Conservation (phyloP, 2,888 invertebrate species). For the Agrochola circellaris region DNA sequence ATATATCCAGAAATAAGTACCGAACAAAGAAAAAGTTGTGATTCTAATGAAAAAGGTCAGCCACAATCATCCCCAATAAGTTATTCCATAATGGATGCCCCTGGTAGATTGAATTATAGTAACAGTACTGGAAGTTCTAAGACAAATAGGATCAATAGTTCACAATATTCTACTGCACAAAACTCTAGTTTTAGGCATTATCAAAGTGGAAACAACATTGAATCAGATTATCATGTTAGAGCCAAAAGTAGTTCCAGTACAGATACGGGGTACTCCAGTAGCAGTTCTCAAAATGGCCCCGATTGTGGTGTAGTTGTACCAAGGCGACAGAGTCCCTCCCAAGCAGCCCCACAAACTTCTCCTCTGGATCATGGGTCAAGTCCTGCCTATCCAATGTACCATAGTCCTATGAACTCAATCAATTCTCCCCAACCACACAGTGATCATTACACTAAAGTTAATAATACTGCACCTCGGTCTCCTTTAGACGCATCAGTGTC, state of each 20-base stretch:
- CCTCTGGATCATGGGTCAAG: constrained; percentile 94
- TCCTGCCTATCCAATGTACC: constrained; percentile 96
- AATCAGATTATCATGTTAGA: constrained; percentile 91
- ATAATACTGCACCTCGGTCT: constrained; percentile 92
- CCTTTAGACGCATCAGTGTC: constrained; percentile 93
- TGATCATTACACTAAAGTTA: constrained; percentile 88
- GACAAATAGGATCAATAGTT: constrained; percentile 86
- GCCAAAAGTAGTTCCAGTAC: constrained; percentile 92
- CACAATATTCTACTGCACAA: constrained; percentile 89
- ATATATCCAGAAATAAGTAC: constrained; percentile 93
- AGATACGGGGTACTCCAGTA: constrained; percentile 92
- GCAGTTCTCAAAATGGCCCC: constrained; percentile 92
- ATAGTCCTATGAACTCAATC: constrained; percentile 95
- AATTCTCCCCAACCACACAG: constrained; percentile 93
- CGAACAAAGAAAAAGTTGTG: constrained; percentile 91
- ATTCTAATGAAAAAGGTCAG: constrained; percentile 87
- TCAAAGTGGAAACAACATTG: constrained; percentile 91
- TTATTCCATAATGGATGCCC: constrained; percentile 94
- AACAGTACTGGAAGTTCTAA: constrained; percentile 89
- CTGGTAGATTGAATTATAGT: constrained; percentile 91
- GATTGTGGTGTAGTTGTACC: constrained; percentile 93
- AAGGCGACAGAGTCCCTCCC: constrained; percentile 93
- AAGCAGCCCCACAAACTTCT: constrained; percentile 93
- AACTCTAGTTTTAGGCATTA: constrained; percentile 92
- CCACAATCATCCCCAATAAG: constrained; percentile 94